These are phyloP conservation scores for Schizopygopsis pylzovi DNA, from an alignment of 2,797 vertebrate genomes.

Conservation along the genomic window DNA sequence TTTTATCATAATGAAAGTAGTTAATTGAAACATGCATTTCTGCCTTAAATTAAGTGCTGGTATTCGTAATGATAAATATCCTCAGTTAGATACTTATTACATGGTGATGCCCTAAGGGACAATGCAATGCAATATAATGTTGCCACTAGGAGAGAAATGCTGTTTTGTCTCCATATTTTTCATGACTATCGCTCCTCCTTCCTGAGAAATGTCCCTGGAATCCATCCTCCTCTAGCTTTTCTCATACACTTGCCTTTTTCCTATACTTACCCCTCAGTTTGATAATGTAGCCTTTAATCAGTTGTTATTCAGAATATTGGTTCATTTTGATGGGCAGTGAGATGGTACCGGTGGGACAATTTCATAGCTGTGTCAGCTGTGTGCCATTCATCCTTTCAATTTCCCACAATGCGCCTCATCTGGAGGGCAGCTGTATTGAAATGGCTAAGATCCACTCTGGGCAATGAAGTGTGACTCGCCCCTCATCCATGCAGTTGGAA, in stretches of 20 bases:
- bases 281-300: slow-evolving; percentile 51
- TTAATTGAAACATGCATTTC: slow-evolving; percentile 52
- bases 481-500: slow-evolving; percentile 47
- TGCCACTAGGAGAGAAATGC: slow-evolving; percentile 40
- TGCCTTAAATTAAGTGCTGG: slow-evolving; percentile 44
- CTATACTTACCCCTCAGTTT: slow-evolving; percentile 22
- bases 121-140: slow-evolving; percentile 44
- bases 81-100: slow-evolving; percentile 53
- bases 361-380: slow-evolving; percentile 36
- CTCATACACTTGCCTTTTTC: slow-evolving; percentile 14
- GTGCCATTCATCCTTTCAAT: slow-evolving; percentile 47
- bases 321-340: slow-evolving; percentile 40
- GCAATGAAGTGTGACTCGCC: slow-evolving; percentile 44
- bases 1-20: too few species aligned
- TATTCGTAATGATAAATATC: slow-evolving; percentile 56
- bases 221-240: neutral
- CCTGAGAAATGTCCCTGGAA: neutral
- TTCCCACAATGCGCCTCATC: slow-evolving; percentile 50
- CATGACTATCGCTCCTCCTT: slow-evolving; percentile 1
- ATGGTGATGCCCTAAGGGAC: slow-evolving; percentile 46
- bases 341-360: slow-evolving; percentile 34
- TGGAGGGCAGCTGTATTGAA: slow-evolving; percentile 54
- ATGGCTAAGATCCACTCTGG: slow-evolving; percentile 48
- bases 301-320: slow-evolving; percentile 36
- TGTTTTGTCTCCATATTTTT: slow-evolving; percentile 42